phyloP scores from a whole-genome alignment of 2,888 invertebrate species.

The Caenorhabditis japonica region DNA sequence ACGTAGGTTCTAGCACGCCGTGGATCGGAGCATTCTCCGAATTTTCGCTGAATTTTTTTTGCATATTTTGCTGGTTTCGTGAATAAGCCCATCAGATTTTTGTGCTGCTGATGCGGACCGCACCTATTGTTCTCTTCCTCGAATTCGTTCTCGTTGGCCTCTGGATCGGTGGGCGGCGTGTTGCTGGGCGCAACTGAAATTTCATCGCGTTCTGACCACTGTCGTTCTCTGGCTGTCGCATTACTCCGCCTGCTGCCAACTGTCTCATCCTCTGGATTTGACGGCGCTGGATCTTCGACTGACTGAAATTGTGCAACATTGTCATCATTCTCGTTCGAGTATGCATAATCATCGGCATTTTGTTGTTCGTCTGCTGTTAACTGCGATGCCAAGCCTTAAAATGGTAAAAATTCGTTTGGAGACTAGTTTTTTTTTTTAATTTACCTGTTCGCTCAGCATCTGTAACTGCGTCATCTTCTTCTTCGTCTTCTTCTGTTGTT shows the following conservation, averaged over 20 bases:
- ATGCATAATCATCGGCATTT: constrained; percentile 11
- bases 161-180: constrained; percentile 55
- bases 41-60: too few species aligned
- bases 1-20: too few species aligned
- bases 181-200: constrained; percentile 48
- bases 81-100: too few species aligned
- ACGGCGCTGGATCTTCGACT: constrained; percentile 53
- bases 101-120: too few species aligned
- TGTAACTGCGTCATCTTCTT: constrained; percentile 18
- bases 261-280: constrained; percentile 44
- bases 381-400: constrained; percentile 24
- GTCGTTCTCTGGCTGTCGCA: constrained; percentile 43
- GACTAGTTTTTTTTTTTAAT: not conserved
- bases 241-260: constrained; percentile 34
- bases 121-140: constrained; percentile 35
- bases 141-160: constrained; percentile 43
- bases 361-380: constrained; percentile 13
- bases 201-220: constrained; percentile 54
- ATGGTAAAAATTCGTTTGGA: not conserved
- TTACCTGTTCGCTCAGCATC: constrained; percentile 42
- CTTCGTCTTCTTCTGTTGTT: not conserved
- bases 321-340: constrained; percentile 5
- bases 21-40: too few species aligned
- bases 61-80: too few species aligned
- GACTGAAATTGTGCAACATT: constrained; percentile 31